Evolutionary conservation across 2,888 invertebrate species (phyloP), one percentile per base, ranked within the genome.

Genomic region (Caenorhabditis virilis): DNA sequence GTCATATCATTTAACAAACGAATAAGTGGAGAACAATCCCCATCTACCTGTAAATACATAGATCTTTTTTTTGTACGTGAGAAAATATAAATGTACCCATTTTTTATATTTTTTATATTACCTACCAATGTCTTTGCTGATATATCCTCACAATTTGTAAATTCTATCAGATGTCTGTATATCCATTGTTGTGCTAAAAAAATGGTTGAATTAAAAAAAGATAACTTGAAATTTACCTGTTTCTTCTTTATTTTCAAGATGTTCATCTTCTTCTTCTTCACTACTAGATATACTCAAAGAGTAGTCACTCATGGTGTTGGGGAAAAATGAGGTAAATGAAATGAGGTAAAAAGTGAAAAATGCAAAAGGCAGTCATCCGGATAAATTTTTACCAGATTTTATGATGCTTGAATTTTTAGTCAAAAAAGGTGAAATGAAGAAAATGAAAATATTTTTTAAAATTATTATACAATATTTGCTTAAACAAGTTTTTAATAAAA

Each of bases 161-260:
- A 65, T 18, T 65, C 55, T 2, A 65, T 38, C 3, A 65, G 25
- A 27, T 65, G 59, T 13, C 64, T 53, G 36, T 49, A 59, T 16
- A 65, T 45, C 64, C 64, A 65, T 56, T 65, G 64, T 49, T 65
- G 64, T 7, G 64, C 64, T 65, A 33, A 41, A 59, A 46, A 36
- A 25, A 25, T 38, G 9, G 1, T 39, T 45, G 4, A 38, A 26
- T 15, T 9, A 11, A 38, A 33, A 47, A 7, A 39, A 23, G 25
- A 22, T n/a, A 50, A 38, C 9, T 13, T 16, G 23, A 13, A n/a
- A 30, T 30, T 52, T 26, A 64, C 64, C 46, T 15, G 64, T 64
- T 47, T 64, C 64, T 48, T 64, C 64, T 35, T 58, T 54, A 7
- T 54, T 55, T 13, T 54, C 54, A 30, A 55, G 38, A n/a, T n/a